phyloP scores from a whole-genome alignment of 2,888 invertebrate genomes.

The Phortica okadai region DNA sequence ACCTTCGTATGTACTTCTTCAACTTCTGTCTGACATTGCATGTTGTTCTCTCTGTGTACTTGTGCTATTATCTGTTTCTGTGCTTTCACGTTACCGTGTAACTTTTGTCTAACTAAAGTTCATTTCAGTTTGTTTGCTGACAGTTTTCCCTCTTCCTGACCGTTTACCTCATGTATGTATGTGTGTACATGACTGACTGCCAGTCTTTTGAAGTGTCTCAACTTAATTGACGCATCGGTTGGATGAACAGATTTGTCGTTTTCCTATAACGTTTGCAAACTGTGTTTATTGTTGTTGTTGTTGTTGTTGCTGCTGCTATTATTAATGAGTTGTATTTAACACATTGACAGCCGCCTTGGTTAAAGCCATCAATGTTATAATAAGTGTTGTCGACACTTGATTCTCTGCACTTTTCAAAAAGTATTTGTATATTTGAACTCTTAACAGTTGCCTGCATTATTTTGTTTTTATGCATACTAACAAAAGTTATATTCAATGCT shows the following conservation, averaged over 20 bases:
- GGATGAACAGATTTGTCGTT: not conserved
- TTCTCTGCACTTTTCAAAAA: too few species aligned
- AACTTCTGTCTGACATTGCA: not conserved
- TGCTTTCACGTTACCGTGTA: constrained; percentile 47
- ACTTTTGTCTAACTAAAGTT: constrained; percentile 23
- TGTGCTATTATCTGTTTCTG: constrained; percentile 2
- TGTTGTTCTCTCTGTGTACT: constrained; percentile 28
- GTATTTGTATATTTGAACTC: too few species aligned
- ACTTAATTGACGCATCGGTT: not conserved
- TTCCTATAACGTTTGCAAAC: not conserved
- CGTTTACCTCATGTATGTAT: not conserved
- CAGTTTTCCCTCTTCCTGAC: constrained; percentile 17
- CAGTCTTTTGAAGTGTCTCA: not conserved
- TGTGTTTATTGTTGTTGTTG: not conserved
- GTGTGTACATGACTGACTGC: too few species aligned
- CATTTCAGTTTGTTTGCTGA: constrained; percentile 17
- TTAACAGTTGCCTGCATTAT: too few species aligned
- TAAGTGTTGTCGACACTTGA: constrained; percentile 9
- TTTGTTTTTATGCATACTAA: too few species aligned
- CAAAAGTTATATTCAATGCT: not conserved
- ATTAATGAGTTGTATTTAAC: constrained; percentile 2
- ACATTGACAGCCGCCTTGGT: not conserved
- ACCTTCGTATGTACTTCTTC: not conserved
- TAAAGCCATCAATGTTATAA: constrained; percentile 25
- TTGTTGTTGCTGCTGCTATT: not conserved